Conservation (phyloP, 2,888 invertebrate species). For the Drosophila atroscutellata region DNA sequence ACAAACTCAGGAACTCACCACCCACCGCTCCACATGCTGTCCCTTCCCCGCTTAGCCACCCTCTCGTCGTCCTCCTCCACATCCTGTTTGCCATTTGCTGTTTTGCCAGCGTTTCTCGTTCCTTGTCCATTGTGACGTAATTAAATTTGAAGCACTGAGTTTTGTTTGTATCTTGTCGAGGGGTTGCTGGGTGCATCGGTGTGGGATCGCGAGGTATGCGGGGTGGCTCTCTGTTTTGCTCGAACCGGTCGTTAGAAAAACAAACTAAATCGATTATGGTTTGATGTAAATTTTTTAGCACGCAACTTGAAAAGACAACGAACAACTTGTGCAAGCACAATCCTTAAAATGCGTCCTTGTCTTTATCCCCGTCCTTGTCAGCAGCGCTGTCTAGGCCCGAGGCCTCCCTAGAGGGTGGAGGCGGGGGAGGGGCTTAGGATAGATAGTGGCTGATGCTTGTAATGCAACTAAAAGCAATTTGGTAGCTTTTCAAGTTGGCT, state of each 20-base stretch:
- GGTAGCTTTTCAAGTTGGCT: not conserved
- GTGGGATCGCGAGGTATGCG: slow-evolving; percentile 6
- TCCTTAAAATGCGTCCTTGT: slow-evolving; percentile 7
- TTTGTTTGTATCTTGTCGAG: not conserved
- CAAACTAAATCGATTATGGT: slow-evolving; percentile 61
- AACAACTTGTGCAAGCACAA: slow-evolving; percentile 7
- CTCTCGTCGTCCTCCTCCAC: not conserved
- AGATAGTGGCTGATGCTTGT: not conserved
- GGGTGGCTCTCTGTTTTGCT: slow-evolving; percentile 2
- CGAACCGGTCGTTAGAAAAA: slow-evolving; percentile 9
- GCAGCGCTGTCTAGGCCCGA: not conserved
- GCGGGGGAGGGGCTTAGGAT: not conserved
- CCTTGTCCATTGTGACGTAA: slow-evolving; percentile 55
- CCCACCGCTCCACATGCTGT: not conserved
- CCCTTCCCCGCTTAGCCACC: not conserved
- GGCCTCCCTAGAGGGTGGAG: not conserved
- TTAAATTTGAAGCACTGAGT: slow-evolving; percentile 61
- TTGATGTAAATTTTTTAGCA: slow-evolving; percentile 45
- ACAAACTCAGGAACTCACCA: slow-evolving; percentile 1
- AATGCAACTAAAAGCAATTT: not conserved
- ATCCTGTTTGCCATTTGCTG: slow-evolving; percentile 18
- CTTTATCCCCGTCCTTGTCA: not conserved
- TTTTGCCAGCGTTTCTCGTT: slow-evolving; percentile 22
- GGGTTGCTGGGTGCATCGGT: slow-evolving; percentile 6
- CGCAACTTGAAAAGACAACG: slow-evolving; percentile 7